Evolutionary conservation across 2,888 invertebrate species (phyloP).

Genomic region (Pseudococcus viburni): DNA sequence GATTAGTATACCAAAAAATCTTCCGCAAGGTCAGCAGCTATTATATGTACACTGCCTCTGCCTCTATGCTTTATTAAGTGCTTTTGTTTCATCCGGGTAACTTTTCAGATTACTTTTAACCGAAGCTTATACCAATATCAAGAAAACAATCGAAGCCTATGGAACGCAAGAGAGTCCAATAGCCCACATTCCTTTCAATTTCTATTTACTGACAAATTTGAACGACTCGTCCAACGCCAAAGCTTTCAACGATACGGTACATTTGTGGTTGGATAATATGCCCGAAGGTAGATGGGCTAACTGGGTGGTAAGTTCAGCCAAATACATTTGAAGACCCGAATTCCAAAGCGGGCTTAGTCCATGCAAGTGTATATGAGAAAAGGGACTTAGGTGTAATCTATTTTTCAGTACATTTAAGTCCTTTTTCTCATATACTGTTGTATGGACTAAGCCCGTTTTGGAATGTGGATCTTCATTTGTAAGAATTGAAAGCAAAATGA

Average conservation of each 20-base stretch:
- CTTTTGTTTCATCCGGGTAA: too few relatives aligned
- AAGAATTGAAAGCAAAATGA: background rate
- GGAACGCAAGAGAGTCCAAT: constrained; percentile 73
- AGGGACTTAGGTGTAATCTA: too few relatives aligned
- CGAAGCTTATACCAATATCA: constrained; percentile 76
- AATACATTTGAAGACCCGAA: too few relatives aligned
- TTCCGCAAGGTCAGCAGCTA: too few relatives aligned
- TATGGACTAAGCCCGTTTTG: too few relatives aligned
- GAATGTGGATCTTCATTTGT: background rate
- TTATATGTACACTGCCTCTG: too few relatives aligned
- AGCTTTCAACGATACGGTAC: constrained; percentile 74
- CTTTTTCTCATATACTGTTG: too few relatives aligned
- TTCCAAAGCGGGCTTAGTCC: too few relatives aligned
- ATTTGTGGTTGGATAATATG: constrained; percentile 76
- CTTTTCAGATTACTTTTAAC: constrained; percentile 75
- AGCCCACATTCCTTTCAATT: constrained; percentile 80
- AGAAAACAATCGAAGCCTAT: constrained; percentile 77
- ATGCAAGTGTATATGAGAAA: too few relatives aligned
- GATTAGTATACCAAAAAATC: too few relatives aligned
- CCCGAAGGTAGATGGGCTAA: constrained; percentile 76
- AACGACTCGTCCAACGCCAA: constrained; percentile 73
- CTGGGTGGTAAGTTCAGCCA: constrained; percentile 80
- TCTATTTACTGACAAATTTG: constrained; percentile 75
- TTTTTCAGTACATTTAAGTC: too few relatives aligned
- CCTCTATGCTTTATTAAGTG: too few relatives aligned